Evolutionary conservation across 2,888 invertebrate species (phyloP).

Genomic region (Caenorhabditis angaria): DNA sequence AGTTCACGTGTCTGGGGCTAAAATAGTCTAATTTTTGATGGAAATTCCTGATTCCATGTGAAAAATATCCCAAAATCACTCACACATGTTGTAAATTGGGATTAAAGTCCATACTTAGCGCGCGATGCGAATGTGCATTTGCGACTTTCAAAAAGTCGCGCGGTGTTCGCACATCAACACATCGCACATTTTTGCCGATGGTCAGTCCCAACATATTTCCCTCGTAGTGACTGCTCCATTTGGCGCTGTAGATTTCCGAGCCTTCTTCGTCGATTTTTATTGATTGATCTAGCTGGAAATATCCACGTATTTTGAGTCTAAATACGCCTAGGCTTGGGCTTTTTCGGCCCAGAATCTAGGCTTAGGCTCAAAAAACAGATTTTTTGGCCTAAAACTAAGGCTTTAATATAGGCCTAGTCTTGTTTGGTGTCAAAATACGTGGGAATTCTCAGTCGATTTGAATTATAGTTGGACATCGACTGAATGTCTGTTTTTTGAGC

Average conservation of each 20-base stretch:
- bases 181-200: conserved; percentile 29
- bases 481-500: no score
- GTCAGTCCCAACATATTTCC: conserved; percentile 83
- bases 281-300: conserved; percentile 8
- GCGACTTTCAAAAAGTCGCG: conserved; percentile 84
- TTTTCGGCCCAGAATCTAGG: conserved; percentile 5
- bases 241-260: conserved; percentile 79
- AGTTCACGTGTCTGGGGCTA: no score
- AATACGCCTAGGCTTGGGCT: conserved; percentile 73
- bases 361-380: no score
- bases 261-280: conserved; percentile 74
- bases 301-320: no score
- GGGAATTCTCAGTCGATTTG: no score
- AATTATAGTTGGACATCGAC: no score
- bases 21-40: no score
- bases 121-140: conserved; percentile 86
- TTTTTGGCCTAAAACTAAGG: no score
- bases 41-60: no score
- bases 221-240: conserved; percentile 95
- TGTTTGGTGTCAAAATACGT: no score
- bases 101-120: conserved; percentile 92
- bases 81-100: conserved; percentile 80
- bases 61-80: conserved; percentile 3
- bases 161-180: conserved; percentile 24
- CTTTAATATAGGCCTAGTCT: no score